These are phyloP conservation scores for Mastacembelus armatus DNA, from an alignment of 2,797 vertebrate genomes.

Conservation along the genomic window DNA sequence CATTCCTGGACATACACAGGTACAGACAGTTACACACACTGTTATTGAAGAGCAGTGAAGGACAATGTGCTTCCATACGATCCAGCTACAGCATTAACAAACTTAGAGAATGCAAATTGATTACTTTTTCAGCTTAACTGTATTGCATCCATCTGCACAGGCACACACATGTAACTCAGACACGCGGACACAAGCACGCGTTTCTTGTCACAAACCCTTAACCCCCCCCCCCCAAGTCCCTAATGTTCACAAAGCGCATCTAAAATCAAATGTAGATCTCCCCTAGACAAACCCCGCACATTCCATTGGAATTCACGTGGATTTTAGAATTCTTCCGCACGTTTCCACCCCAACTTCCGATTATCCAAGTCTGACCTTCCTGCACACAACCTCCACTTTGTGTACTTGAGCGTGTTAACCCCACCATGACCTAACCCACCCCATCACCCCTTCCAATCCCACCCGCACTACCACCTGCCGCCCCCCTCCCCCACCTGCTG, in stretches of 20 bases:
- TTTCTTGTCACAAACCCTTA: constrained; percentile 21
- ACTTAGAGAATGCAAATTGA: constrained; percentile 72
- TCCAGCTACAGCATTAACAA: constrained; percentile 71
- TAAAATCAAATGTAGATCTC: constrained; percentile 78
- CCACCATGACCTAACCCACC: constrained; percentile 14
- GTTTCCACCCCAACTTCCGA: constrained; percentile 15
- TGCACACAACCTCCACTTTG: constrained; percentile 50
- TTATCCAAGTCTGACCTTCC: constrained; percentile 49
- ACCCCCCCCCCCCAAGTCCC: constrained; percentile 24
- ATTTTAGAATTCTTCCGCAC: constrained; percentile 64
- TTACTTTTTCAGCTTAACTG: constrained; percentile 65
- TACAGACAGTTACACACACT: constrained; percentile 56
- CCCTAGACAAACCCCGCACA: constrained; percentile 75
- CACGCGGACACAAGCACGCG: constrained; percentile 47
- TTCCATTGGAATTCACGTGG: constrained; percentile 83
- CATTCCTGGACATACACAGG: constrained; percentile 42
- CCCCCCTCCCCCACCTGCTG: constrained; percentile 21
- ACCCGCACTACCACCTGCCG: not conserved
- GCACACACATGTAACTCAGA: constrained; percentile 49
- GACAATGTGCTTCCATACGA: constrained; percentile 63
- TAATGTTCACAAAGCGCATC: constrained; percentile 71
- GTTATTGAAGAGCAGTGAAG: constrained; percentile 59
- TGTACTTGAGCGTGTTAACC: constrained; percentile 43
- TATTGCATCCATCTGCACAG: constrained; percentile 67
- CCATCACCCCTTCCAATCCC: constrained; percentile 5